Evolutionary conservation across 2,113 vertebrate species (phyloP).

Genomic region (Sinocyclocheilus rhinocerous): DNA sequence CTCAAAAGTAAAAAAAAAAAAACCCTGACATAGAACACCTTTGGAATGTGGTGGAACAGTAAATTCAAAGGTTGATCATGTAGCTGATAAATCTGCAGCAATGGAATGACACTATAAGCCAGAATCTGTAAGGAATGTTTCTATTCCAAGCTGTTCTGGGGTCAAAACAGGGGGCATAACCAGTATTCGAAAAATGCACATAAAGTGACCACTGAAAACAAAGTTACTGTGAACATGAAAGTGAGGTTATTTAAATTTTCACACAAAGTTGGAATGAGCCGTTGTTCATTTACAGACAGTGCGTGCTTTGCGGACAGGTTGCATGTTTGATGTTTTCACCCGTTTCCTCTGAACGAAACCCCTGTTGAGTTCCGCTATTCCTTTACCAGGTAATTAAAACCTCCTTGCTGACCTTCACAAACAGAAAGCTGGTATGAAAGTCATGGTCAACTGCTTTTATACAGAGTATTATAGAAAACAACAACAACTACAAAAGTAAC

Average conservation of each 20-base stretch:
- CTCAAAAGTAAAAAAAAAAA: background rate
- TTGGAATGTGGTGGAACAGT: background rate
- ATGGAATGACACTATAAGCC: too few relatives aligned
- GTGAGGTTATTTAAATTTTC: background rate
- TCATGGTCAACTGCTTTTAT: slow-evolving; percentile 83
- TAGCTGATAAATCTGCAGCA: background rate
- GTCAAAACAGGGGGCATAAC: background rate
- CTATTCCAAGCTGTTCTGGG: background rate
- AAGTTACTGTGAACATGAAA: slow-evolving; percentile 21
- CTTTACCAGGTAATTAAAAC: slow-evolving; percentile 72
- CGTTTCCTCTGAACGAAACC: slow-evolving; percentile 50
- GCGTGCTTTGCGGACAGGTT: slow-evolving; percentile 31
- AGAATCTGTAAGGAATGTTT: background rate
- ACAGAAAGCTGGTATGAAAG: slow-evolving; percentile 73
- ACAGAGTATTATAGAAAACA: slow-evolving; percentile 73
- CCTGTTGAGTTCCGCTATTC: slow-evolving; percentile 62
- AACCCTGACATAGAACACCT: background rate
- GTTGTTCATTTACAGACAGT: slow-evolving; percentile 29
- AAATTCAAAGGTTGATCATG: background rate
- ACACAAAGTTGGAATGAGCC: background rate
- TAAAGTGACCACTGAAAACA: slow-evolving; percentile 6
- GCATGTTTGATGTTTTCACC: slow-evolving; percentile 52
- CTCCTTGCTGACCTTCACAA: slow-evolving; percentile 75
- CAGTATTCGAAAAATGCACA: background rate
- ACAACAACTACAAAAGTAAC: slow-evolving; percentile 82